Percentiles rank a stretch among this genome's conserved stretches.
Conservation (phyloP, 64 coral and sea anemone genomes). For the Orbicella faveolata region DNA sequence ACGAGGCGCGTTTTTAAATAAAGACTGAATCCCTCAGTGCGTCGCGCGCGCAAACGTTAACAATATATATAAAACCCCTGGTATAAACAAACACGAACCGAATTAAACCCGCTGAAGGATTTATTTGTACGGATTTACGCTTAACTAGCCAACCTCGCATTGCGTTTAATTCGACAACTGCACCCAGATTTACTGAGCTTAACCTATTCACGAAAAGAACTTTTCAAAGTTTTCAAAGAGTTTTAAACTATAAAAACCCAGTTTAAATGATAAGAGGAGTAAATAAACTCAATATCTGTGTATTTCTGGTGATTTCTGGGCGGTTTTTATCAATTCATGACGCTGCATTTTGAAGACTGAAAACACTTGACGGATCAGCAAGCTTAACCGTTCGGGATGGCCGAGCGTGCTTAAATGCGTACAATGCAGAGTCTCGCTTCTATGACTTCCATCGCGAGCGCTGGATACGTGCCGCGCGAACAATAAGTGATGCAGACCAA, state of each 20-base stretch:
- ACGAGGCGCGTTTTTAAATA: background rate
- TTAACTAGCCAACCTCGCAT: slow-evolving; percentile 22
- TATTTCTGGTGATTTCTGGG: background rate
- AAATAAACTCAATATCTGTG: background rate
- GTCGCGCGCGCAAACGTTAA: background rate
- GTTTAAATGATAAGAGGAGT: background rate
- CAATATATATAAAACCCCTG: slow-evolving; percentile 31
- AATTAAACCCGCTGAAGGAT: slow-evolving; percentile 21
- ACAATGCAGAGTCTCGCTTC: slow-evolving; percentile 11
- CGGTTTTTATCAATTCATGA: background rate
- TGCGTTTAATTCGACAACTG: slow-evolving; percentile 6
- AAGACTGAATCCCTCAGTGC: background rate
- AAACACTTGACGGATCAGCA: background rate
- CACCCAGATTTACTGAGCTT: too few species aligned
- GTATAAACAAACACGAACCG: slow-evolving; percentile 35
- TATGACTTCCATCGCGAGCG: background rate
- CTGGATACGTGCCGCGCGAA: background rate
- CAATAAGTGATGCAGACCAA: background rate
- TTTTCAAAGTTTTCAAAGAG: too few species aligned
- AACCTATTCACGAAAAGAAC: too few species aligned
- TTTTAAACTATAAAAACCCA: background rate
- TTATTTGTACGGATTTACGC: slow-evolving; percentile 49
- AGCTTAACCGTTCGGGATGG: background rate
- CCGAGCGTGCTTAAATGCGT: background rate
- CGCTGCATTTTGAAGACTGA: slow-evolving; percentile 4